Conservation (phyloP, 1,140 invertebrate species). For the Drosophila tsacasi region DNA sequence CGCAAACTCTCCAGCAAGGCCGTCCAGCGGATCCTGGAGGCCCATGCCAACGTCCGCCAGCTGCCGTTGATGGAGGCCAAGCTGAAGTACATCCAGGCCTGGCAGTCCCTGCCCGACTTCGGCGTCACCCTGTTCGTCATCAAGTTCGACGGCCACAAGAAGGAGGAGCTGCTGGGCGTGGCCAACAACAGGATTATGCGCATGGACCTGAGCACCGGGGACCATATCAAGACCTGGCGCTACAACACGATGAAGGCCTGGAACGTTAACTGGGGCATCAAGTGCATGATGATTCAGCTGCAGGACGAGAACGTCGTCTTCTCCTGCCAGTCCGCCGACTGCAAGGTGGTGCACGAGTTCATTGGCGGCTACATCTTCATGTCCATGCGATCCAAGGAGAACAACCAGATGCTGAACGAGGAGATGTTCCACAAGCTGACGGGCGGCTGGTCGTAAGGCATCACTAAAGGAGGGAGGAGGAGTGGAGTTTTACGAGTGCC, state of each 20-base stretch:
- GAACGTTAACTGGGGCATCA: slow-evolving; percentile 99
- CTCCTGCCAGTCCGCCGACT: slow-evolving; percentile 96
- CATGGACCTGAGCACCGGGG: slow-evolving; percentile 96
- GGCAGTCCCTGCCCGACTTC: slow-evolving; percentile 98
- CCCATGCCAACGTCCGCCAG: slow-evolving; percentile 98
- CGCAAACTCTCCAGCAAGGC: slow-evolving; percentile 92
- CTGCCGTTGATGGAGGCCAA: slow-evolving; percentile 96
- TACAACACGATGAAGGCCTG: slow-evolving; percentile 99
- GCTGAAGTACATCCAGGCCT: slow-evolving; percentile 98
- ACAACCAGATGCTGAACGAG: slow-evolving; percentile 98
- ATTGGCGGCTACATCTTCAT: slow-evolving; percentile 99
- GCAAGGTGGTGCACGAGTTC: slow-evolving; percentile 99
- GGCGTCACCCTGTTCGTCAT: slow-evolving; percentile 98
- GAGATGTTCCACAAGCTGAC: slow-evolving; percentile 99
- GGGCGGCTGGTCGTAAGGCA: slow-evolving; percentile 92
- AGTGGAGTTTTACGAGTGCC: slow-evolving; percentile 55
- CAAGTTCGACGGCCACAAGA: slow-evolving; percentile 95
- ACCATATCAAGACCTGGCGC: slow-evolving; percentile 98
- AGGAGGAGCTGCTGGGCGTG: slow-evolving; percentile 97
- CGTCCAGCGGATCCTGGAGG: slow-evolving; percentile 96
- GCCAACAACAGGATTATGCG: slow-evolving; percentile 98
- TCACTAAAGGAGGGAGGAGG: background rate
- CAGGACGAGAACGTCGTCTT: slow-evolving; percentile 98
- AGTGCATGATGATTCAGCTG: slow-evolving; percentile 99
- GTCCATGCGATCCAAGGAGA: slow-evolving; percentile 98